These are phyloP conservation scores for Sepioteuthis lessoniana DNA, from an alignment of 2,888 invertebrate genomes.

Conservation along the genomic window DNA sequence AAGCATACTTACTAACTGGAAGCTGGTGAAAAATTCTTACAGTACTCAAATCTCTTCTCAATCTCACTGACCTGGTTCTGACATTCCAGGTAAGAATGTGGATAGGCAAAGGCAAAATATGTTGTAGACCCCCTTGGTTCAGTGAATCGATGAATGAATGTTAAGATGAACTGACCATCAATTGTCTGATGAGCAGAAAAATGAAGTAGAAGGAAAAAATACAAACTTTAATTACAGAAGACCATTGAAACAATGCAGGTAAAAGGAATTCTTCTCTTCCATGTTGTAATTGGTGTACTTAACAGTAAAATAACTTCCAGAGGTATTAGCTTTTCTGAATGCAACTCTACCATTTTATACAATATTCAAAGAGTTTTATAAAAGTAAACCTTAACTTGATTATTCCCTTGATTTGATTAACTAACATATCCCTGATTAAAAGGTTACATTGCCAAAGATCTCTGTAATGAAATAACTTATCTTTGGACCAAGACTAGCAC, in stretches of 20 bases:
- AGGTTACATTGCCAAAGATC: too few relatives aligned
- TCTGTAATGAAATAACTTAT: too few relatives aligned
- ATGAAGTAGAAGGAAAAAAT: not conserved
- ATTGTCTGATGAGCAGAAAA: conserved; percentile 64
- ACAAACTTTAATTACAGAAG: not conserved
- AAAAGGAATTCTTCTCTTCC: too few relatives aligned
- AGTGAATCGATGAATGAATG: conserved; percentile 80
- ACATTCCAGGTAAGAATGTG: conserved; percentile 88
- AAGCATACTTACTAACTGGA: not conserved
- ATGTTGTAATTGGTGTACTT: not conserved
- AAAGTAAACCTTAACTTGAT: too few relatives aligned
- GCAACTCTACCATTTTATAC: too few relatives aligned
- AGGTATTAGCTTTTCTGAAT: not conserved
- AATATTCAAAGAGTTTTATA: too few relatives aligned
- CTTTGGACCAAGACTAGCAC: not conserved
- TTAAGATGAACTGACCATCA: conserved; percentile 73
- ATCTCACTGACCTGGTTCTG: conserved; percentile 83
- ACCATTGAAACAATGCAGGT: too few relatives aligned
- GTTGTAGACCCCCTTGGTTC: conserved; percentile 79
- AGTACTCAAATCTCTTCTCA: conserved; percentile 77
- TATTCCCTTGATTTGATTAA: too few relatives aligned
- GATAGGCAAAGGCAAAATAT: conserved; percentile 93
- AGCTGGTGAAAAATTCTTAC: conserved; percentile 58
- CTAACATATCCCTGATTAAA: too few relatives aligned
- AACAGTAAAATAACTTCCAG: not conserved